Percentiles rank a stretch among this genome's conserved stretches.
phyloP scores from a whole-genome alignment of 2,888 invertebrate genomes.

The Dynastes tityus region DNA sequence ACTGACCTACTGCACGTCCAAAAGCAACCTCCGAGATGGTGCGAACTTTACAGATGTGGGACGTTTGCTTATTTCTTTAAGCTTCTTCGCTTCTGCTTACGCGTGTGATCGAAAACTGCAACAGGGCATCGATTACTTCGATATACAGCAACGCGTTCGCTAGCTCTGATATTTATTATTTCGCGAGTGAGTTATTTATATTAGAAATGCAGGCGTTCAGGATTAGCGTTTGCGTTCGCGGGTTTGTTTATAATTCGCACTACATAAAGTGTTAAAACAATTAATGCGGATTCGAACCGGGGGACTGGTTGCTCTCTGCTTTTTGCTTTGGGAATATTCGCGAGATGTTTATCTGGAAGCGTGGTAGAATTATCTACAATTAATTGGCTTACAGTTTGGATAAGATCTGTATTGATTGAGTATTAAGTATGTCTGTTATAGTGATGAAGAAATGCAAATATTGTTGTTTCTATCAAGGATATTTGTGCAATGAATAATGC shows the following conservation, averaged over 20 bases:
- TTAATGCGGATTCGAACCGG: background rate
- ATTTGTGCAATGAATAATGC: no score
- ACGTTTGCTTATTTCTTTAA: constrained; percentile 2
- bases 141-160: background rate
- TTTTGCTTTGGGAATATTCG: no score
- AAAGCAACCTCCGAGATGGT: background rate
- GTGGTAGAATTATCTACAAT: no score
- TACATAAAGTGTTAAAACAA: constrained; percentile 7
- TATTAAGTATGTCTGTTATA: no score
- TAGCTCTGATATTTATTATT: constrained; percentile 4
- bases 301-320: background rate
- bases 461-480: no score
- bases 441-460: no score
- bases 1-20: constrained; percentile 15
- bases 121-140: background rate
- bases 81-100: background rate
- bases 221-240: background rate
- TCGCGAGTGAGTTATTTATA: constrained; percentile 9
- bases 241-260: constrained; percentile 17
- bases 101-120: constrained; percentile 7
- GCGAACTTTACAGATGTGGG: background rate
- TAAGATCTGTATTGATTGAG: no score
- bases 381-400: no score
- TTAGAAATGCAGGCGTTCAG: background rate
- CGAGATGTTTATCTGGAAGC: no score